Conservation (phyloP, 2,888 invertebrate genomes). For the Acronicta psi region DNA sequence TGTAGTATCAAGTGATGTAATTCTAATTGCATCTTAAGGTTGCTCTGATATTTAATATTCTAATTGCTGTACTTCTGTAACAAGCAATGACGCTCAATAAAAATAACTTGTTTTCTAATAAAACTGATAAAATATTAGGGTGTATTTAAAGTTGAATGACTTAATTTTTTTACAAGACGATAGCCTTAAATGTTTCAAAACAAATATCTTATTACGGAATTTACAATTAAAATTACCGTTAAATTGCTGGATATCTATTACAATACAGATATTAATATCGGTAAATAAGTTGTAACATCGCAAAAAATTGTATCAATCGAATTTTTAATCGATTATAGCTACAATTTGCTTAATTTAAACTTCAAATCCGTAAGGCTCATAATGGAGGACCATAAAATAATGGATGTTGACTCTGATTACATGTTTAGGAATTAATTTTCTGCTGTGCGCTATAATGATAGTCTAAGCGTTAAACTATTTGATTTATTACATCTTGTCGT, state of each 20-base stretch:
- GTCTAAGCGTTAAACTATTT: conserved; percentile 28
- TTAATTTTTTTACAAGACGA: too few species aligned
- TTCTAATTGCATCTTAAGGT: conserved; percentile 52
- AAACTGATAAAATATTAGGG: too few species aligned
- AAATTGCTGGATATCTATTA: conserved; percentile 7
- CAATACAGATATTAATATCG: not conserved
- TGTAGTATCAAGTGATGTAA: conserved; percentile 56
- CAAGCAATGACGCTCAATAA: not conserved
- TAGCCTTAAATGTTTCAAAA: too few species aligned
- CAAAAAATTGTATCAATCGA: conserved; percentile 9
- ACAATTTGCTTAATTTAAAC: conserved; percentile 22
- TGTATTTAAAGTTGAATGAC: too few species aligned
- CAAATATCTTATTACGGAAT: conserved; percentile 10
- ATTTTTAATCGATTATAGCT: conserved; percentile 23
- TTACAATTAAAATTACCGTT: not conserved
- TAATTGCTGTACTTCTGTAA: conserved; percentile 15
- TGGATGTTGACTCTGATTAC: conserved; percentile 37
- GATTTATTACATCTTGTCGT: conserved; percentile 48
- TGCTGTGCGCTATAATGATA: conserved; percentile 36
- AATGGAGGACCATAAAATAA: conserved; percentile 37
- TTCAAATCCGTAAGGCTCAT: conserved; percentile 35
- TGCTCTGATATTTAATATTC: conserved; percentile 36
- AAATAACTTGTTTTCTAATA: too few species aligned
- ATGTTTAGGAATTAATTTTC: conserved; percentile 42
- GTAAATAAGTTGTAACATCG: conserved; percentile 22